phyloP scores from a whole-genome alignment of 2,797 vertebrate species.

The Sebastiscus albofasciatus region DNA sequence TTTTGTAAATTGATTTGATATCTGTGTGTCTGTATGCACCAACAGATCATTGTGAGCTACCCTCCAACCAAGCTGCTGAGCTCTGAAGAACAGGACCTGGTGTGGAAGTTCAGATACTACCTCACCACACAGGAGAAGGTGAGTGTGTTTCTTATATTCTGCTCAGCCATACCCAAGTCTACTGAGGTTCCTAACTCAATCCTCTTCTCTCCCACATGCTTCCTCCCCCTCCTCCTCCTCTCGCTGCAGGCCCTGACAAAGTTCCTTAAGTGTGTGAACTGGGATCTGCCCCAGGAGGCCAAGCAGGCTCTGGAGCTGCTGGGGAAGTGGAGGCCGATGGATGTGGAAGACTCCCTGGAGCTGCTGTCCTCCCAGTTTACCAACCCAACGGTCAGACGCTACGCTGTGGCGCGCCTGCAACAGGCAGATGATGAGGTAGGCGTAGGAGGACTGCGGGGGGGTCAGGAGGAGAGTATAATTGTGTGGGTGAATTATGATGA shows the following conservation, averaged over 20 bases:
- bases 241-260: slow-evolving; percentile 93
- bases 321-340: slow-evolving; percentile 98
- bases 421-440: slow-evolving; percentile 98
- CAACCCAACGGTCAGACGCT: slow-evolving; percentile 95
- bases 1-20: neutral
- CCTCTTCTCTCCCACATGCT: neutral
- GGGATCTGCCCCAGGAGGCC: slow-evolving; percentile 96
- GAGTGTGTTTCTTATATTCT: neutral
- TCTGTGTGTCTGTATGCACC: neutral
- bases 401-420: slow-evolving; percentile 92
- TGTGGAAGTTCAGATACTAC: slow-evolving; percentile 99
- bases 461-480: neutral
- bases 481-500: neutral
- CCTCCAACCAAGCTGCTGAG: slow-evolving; percentile 97
- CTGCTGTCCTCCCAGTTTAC: slow-evolving; percentile 94
- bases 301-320: slow-evolving; percentile 96
- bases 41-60: slow-evolving; percentile 96
- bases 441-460: neutral
- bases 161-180: neutral
- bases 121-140: slow-evolving; percentile 99
- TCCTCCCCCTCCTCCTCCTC: neutral
- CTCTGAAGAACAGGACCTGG: slow-evolving; percentile 97
- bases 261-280: slow-evolving; percentile 99
- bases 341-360: slow-evolving; percentile 97
- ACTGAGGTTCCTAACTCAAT: neutral